A percentile compares a stretch with the other conserved stretches of the same genome.
phyloP scores from a whole-genome alignment of 2,797 vertebrate genomes.

The Pangasius djambal region DNA sequence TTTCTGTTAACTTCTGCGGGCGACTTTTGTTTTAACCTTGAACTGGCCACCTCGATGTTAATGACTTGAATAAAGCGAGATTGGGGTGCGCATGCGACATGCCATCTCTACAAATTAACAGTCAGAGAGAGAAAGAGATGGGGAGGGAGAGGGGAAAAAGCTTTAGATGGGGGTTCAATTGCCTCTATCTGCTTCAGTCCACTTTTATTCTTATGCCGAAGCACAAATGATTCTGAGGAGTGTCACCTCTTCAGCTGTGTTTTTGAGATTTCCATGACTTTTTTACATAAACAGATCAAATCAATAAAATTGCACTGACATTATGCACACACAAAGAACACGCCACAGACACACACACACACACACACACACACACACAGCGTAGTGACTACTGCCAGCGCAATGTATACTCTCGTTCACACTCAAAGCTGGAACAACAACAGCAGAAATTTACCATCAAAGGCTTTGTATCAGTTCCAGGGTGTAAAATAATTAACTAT shows the following conservation, averaged over 20 bases:
- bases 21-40: constrained; percentile 84
- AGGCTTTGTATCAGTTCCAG: not conserved
- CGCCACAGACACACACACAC: not conserved
- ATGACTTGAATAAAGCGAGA: constrained; percentile 80
- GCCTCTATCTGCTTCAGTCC: constrained; percentile 74
- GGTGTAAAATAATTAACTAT: not conserved
- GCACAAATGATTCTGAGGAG: constrained; percentile 74
- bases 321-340: not conserved
- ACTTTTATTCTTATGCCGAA: constrained; percentile 74
- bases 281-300: not conserved
- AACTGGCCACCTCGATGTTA: constrained; percentile 75
- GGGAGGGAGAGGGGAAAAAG: constrained; percentile 63
- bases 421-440: not conserved
- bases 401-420: not conserved
- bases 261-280: constrained; percentile 57
- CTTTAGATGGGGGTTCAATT: constrained; percentile 77
- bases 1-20: constrained; percentile 69
- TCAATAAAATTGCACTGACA: not conserved
- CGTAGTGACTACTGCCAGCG: too few relatives aligned
- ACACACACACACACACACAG: not conserved
- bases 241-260: constrained; percentile 72
- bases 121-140: constrained; percentile 56
- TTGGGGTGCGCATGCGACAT: constrained; percentile 59
- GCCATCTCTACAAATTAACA: constrained; percentile 59
- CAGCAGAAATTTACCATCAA: not conserved